These are phyloP conservation scores for Thermophis baileyi DNA, from an alignment of 2,113 vertebrate species.

Conservation along the genomic window DNA sequence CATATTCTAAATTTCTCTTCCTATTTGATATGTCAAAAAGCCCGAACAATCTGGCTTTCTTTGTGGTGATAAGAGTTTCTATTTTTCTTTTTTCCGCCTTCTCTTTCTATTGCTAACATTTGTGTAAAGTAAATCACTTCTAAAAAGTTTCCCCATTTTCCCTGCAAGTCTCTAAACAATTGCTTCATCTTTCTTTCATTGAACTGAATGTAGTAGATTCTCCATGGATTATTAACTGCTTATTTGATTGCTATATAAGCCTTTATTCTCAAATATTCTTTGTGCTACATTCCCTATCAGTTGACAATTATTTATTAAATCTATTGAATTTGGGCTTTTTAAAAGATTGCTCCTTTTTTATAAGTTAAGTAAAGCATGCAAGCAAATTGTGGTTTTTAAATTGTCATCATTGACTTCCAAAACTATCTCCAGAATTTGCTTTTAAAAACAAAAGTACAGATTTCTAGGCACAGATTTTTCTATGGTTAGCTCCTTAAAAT, in stretches of 20 bases:
- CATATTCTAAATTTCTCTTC: not conserved
- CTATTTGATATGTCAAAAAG: not conserved
- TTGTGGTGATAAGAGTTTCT: not conserved
- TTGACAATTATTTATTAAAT: not conserved
- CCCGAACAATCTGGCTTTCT: not conserved
- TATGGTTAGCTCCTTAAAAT: not conserved
- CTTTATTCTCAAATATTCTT: not conserved
- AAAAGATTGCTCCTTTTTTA: not conserved
- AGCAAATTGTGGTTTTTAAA: not conserved
- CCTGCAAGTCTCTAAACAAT: not conserved
- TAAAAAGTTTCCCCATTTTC: not conserved
- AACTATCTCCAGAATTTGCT: not conserved
- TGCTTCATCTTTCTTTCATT: not conserved
- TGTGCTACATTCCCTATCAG: not conserved
- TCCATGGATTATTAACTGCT: not conserved
- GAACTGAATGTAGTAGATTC: not conserved
- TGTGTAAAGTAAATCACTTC: not conserved
- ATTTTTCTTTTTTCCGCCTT: not conserved
- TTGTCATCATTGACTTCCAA: not conserved
- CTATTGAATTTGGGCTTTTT: not conserved
- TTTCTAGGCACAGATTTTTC: not conserved
- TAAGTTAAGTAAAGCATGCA: not conserved
- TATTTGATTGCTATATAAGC: not conserved
- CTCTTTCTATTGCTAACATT: not conserved
- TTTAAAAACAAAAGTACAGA: not conserved